Base-by-base conservation (phyloP, 64 coral and sea anemone genomes). In the Stylophora pistillata region DNA sequence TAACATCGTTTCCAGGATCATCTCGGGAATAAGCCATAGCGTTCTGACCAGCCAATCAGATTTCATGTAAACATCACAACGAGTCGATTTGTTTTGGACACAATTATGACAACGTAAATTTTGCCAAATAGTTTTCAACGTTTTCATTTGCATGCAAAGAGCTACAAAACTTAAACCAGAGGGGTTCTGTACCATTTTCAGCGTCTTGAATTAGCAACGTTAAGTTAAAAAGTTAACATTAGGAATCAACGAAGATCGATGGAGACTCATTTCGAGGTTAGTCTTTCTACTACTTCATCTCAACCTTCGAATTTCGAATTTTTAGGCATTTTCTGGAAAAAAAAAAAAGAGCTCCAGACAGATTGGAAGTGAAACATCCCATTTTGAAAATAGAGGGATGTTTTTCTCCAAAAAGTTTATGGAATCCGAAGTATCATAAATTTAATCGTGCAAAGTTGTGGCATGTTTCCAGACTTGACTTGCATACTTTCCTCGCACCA, bases 1-100 rank as follows among this genome's bases (percentile, higher is more conserved):
- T 68, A 25, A 25, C n/a, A 11, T 68, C 64, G 34, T 76, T 76
- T 20, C 34, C 32, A 75, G 27, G 74, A 15, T 53, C 5, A 75
- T 32, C 2, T 11, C 10, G 47, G 27, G 74, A 9, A 27, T 21
- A 55, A 11, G 13, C 1, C 1, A 26, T 11, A 15, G 33, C 20
- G 26, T 69, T 69, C 2, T 9, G 16, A 32, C 21, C 30, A 84
- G 47, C 80, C 80, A 84, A 84, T 84, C 80, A 84, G 62, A 84
- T 10, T 9, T 7, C 32, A 41, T 81, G 75, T 28, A 29, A 55
- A 26, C 23, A 70, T 84, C 80, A 26, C 80, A 58, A 78, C 76
- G 12, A 27, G 53, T 74, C 15, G 53, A 53, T 41, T 82, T 82
- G 26, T 41, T 56, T 10, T 56, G 75, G 34, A 26, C 30, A 15